Percentiles rank a stretch among this genome's conserved stretches.
phyloP scores from a whole-genome alignment of 2,888 invertebrate species.

The Oligia strigilis region DNA sequence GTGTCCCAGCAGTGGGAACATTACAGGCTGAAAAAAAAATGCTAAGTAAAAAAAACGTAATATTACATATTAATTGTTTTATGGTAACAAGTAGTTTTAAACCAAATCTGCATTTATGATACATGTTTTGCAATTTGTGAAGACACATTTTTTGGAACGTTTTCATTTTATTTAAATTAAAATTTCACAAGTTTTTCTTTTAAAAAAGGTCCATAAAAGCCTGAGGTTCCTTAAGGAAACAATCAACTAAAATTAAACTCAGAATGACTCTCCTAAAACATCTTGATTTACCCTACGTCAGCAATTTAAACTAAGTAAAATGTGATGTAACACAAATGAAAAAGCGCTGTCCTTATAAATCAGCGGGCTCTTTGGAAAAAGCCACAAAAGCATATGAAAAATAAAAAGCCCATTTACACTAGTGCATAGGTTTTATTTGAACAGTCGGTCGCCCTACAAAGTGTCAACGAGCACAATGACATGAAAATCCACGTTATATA shows the following conservation, averaged over 20 bases:
- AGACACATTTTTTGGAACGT: not conserved
- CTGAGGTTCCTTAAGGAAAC: not conserved
- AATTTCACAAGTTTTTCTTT: not conserved
- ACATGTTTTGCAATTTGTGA: not conserved
- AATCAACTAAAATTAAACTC: conserved; percentile 26
- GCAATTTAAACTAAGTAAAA: conserved; percentile 51
- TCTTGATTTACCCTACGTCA: conserved; percentile 29
- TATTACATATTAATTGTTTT: not conserved
- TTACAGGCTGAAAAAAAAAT: too few relatives aligned
- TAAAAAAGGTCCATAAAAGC: not conserved
- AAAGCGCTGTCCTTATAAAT: conserved; percentile 57
- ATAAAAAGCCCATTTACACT: conserved; percentile 62
- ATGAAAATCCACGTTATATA: conserved; percentile 46
- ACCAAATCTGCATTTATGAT: not conserved
- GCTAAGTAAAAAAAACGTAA: too few relatives aligned
- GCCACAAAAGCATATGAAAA: conserved; percentile 58
- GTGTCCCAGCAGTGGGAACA: too few relatives aligned
- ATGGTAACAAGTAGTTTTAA: not conserved
- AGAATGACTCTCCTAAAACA: conserved; percentile 25
- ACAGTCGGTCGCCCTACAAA: conserved; percentile 28
- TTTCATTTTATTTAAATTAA: not conserved
- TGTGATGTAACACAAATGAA: conserved; percentile 50
- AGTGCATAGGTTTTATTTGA: conserved; percentile 62
- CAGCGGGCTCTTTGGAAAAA: conserved; percentile 36
- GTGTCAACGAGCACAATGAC: conserved; percentile 46